phyloP scores from a whole-genome alignment of 2,888 invertebrate genomes.

The Brachylomia viminalis region DNA sequence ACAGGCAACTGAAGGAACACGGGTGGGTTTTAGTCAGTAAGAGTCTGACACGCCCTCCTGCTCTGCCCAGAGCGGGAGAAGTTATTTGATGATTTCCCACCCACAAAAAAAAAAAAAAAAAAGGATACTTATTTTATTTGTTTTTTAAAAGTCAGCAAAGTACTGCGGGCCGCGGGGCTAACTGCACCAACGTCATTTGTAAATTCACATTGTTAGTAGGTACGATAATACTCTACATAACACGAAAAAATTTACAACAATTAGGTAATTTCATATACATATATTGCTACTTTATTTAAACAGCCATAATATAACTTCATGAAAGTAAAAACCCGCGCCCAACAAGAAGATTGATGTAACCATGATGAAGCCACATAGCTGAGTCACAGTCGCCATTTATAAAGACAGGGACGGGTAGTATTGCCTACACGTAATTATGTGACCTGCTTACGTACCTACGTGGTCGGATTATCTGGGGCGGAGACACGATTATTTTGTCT shows the following conservation, averaged over 20 bases:
- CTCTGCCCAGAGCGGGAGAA: no score
- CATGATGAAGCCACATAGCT: slow-evolving; percentile 68
- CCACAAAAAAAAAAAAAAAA: background rate
- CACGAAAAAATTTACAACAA: background rate
- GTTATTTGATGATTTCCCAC: no score
- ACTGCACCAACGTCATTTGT: background rate
- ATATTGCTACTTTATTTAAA: slow-evolving; percentile 27
- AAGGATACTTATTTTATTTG: no score
- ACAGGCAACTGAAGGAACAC: no score
- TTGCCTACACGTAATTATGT: slow-evolving; percentile 67
- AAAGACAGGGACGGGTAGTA: slow-evolving; percentile 64
- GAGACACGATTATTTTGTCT: slow-evolving; percentile 64
- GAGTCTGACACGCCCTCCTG: no score
- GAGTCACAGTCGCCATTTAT: slow-evolving; percentile 69
- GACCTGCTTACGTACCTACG: slow-evolving; percentile 62
- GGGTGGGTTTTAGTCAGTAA: no score
- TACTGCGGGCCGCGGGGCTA: background rate
- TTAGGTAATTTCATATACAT: background rate
- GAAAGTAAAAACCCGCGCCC: slow-evolving; percentile 43
- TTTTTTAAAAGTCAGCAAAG: no score
- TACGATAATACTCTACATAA: background rate
- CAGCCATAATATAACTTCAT: slow-evolving; percentile 52
- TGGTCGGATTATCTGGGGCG: slow-evolving; percentile 50
- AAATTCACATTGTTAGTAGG: background rate
- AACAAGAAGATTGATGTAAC: slow-evolving; percentile 69